These are phyloP conservation scores for Barnardius zonarius DNA, from an alignment of 2,113 vertebrate genomes.

Conservation along the genomic window DNA sequence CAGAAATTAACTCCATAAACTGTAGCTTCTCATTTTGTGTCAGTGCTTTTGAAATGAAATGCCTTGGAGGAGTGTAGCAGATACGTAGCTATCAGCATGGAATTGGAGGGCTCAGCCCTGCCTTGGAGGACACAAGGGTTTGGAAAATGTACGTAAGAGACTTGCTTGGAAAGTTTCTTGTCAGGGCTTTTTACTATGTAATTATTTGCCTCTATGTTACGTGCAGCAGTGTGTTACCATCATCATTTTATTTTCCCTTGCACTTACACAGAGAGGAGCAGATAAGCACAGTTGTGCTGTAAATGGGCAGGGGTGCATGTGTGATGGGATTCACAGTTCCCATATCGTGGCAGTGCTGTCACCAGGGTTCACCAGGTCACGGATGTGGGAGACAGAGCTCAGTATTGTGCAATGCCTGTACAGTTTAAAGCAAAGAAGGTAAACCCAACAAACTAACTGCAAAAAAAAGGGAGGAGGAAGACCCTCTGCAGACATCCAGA, in stretches of 20 bases:
- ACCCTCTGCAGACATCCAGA: neutral
- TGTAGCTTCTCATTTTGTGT: neutral
- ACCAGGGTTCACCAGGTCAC: neutral
- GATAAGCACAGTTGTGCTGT: neutral
- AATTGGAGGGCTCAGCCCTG: neutral
- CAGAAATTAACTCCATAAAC: neutral
- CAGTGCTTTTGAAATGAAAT: neutral
- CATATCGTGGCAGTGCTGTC: neutral
- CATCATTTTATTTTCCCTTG: neutral
- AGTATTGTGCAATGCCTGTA: neutral
- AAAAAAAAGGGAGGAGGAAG: neutral
- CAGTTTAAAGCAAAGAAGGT: neutral
- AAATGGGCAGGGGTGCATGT: neutral
- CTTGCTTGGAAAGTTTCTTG: neutral
- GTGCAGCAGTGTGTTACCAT: neutral
- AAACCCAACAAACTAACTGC: neutral
- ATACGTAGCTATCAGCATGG: accelerated
- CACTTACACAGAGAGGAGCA: neutral
- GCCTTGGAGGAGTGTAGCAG: neutral
- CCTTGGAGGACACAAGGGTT: neutral
- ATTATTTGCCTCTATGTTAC: neutral
- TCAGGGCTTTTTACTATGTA: neutral
- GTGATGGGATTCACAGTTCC: neutral
- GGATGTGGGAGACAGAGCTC: neutral
- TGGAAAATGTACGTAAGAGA: neutral